A percentile compares a stretch with the other conserved stretches of the same genome.
phyloP scores from a whole-genome alignment of 2,888 invertebrate species.

The Cosmopolites sordidus region DNA sequence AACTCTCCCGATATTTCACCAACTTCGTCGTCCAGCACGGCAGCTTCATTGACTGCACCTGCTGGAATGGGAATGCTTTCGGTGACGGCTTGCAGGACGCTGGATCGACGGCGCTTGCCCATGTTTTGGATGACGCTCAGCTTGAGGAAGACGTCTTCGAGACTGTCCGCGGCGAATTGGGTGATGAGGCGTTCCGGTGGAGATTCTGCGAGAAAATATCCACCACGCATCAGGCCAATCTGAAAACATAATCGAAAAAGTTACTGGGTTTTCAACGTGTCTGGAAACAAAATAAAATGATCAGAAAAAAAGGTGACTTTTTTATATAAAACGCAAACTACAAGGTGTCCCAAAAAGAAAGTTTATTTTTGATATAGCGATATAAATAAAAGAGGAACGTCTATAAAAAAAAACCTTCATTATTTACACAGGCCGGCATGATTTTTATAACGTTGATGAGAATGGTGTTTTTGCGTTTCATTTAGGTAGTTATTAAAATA shows the following conservation, averaged over 20 bases:
- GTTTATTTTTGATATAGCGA: no score
- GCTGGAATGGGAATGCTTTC: slow-evolving; percentile 63
- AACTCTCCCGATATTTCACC: slow-evolving; percentile 83
- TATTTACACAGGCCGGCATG: no score
- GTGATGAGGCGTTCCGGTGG: slow-evolving; percentile 68
- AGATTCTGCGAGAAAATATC: slow-evolving; percentile 79
- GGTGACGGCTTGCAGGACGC: slow-evolving; percentile 72
- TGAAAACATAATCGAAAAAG: slow-evolving; percentile 39
- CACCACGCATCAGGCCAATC: slow-evolving; percentile 82
- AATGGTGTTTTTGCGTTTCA: no score
- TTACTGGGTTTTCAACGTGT: no score
- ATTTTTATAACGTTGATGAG: no score
- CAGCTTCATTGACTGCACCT: slow-evolving; percentile 55
- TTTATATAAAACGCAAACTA: no score
- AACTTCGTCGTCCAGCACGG: slow-evolving; percentile 61
- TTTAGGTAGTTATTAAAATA: no score
- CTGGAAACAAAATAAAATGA: no score
- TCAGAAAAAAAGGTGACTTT: no score
- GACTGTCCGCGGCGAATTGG: slow-evolving; percentile 66
- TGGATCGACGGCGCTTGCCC: slow-evolving; percentile 75
- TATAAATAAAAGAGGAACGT: no score
- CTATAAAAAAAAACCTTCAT: no score
- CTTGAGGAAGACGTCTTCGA: slow-evolving; percentile 80
- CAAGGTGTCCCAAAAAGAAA: no score
- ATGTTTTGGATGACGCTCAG: slow-evolving; percentile 75